Percentiles rank a stretch among this genome's conserved stretches.
Evolutionary conservation across 2,888 invertebrate genomes (phyloP).

Genomic region (Camponotus fellah): DNA sequence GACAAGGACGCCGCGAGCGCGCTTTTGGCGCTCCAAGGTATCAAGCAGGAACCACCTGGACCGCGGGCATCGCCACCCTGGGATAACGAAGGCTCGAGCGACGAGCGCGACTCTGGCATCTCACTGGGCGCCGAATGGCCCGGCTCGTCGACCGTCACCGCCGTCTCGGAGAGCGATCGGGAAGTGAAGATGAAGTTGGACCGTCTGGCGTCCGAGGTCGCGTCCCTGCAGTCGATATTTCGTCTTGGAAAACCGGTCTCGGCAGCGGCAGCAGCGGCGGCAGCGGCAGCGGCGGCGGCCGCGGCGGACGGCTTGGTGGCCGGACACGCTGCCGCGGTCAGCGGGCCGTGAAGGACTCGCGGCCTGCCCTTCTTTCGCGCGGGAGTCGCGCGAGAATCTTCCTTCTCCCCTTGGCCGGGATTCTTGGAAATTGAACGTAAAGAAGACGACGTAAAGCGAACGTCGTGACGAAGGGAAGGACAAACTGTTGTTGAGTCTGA

Average conservation of each 20-base stretch:
- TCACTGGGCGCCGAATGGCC: conserved; percentile 92
- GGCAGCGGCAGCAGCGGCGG: not conserved
- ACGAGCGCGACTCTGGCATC: conserved; percentile 96
- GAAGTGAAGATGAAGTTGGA: conserved; percentile 95
- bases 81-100: conserved; percentile 96
- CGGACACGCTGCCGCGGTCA: conserved; percentile 64
- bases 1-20: conserved; percentile 95
- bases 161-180: conserved; percentile 89
- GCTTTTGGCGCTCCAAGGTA: conserved; percentile 93
- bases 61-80: conserved; percentile 92
- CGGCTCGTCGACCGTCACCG: conserved; percentile 84
- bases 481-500: not conserved
- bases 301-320: conserved; percentile 67
- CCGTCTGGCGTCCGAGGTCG: conserved; percentile 96
- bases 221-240: conserved; percentile 94
- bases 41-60: conserved; percentile 95
- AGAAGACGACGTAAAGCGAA: not conserved
- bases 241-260: conserved; percentile 87
- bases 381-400: conserved; percentile 17
- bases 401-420: not conserved
- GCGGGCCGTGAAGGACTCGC: conserved; percentile 67
- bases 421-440: not conserved
- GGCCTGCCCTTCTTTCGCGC: not conserved
- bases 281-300: not conserved
- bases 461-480: no score